Percentiles rank a stretch among this genome's conserved stretches.
phyloP scores from a whole-genome alignment of 2,797 vertebrate species.

The Myotis pilosus region DNA sequence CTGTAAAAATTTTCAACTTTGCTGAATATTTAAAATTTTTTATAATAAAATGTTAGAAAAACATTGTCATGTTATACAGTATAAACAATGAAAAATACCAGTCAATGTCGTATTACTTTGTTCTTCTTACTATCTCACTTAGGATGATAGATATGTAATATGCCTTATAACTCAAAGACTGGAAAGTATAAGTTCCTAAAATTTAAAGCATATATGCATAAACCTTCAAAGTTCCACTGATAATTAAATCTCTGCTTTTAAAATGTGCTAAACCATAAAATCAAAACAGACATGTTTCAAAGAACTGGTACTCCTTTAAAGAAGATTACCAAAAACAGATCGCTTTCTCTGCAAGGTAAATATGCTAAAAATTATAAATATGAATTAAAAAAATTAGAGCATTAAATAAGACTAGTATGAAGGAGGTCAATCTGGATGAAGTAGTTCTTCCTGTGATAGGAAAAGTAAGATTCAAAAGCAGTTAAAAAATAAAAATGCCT shows the following conservation, averaged over 20 bases:
- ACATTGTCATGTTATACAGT: not conserved
- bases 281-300: slow-evolving; percentile 18
- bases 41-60: slow-evolving; percentile 4
- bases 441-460: not conserved
- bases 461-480: slow-evolving; percentile 33
- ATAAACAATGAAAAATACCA: slow-evolving; percentile 19
- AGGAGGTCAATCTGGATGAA: not conserved
- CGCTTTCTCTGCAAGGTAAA: slow-evolving; percentile 9
- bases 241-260: slow-evolving; percentile 20
- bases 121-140: not conserved
- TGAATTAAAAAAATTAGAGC: slow-evolving; percentile 4
- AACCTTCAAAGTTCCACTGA: slow-evolving; percentile 25
- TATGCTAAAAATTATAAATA: slow-evolving; percentile 31
- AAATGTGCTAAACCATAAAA: slow-evolving; percentile 29
- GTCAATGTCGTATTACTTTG: slow-evolving; percentile 4
- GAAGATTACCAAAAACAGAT: not conserved
- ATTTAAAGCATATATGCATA: slow-evolving; percentile 38
- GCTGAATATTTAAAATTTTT: slow-evolving; percentile 14
- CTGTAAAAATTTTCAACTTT: not conserved
- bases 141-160: not conserved
- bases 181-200: not conserved
- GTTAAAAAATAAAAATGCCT: slow-evolving; percentile 15
- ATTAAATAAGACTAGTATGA: not conserved
- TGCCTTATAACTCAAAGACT: not conserved
- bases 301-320: slow-evolving; percentile 36